Conservation (phyloP, 2,113 vertebrate species). For the Eubucco bourcierii region DNA sequence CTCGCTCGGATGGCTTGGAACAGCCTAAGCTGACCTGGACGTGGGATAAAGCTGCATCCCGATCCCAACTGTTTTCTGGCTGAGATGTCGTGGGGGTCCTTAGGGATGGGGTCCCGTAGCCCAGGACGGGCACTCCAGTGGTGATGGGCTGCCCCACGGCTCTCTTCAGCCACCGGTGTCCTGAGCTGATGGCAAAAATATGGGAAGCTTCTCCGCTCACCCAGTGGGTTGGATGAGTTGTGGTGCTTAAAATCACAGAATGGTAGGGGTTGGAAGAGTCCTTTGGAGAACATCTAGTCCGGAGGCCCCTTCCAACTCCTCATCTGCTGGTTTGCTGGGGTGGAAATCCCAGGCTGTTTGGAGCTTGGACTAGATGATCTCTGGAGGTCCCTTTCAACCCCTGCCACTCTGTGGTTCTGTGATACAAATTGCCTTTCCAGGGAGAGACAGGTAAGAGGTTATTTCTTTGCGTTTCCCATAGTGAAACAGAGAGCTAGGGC, state of each 20-base stretch:
- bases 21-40: fast-evolving
- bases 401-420: too few relatives aligned
- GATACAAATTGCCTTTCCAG: too few relatives aligned
- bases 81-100: fast-evolving
- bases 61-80: background rate
- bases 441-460: too few relatives aligned
- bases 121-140: fast-evolving
- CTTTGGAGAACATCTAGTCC: too few relatives aligned
- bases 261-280: too few relatives aligned
- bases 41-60: background rate
- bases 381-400: too few relatives aligned
- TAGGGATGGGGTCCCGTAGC: fast-evolving
- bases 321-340: fast-evolving
- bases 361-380: too few relatives aligned
- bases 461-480: background rate
- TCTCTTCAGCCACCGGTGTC: background rate
- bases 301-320: too few relatives aligned
- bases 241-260: too few relatives aligned
- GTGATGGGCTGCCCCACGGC: fast-evolving
- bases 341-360: background rate
- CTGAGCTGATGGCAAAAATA: fast-evolving
- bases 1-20: fast-evolving
- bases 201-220: background rate
- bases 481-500: background rate
- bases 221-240: background rate